These are phyloP conservation scores for Sminthurinus signatus DNA, from an alignment of 1,140 invertebrate genomes.

Conservation along the genomic window DNA sequence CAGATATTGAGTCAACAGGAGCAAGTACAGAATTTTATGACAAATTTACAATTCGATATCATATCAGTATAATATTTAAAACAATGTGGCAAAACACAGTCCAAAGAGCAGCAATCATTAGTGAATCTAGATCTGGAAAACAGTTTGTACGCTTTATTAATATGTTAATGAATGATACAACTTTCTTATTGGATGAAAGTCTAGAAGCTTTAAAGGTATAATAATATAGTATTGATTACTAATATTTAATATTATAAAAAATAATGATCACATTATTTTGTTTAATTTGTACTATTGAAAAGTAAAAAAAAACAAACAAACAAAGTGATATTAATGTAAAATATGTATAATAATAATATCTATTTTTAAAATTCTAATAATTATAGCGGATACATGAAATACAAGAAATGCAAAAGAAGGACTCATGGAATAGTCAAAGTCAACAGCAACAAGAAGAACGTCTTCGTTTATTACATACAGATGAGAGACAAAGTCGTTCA, in stretches of 20 bases:
- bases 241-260: no score
- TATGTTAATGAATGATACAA: constrained; percentile 99
- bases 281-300: no score
- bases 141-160: constrained; percentile 98
- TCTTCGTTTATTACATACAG: constrained; percentile 71
- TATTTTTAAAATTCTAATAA: neutral
- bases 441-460: constrained; percentile 69
- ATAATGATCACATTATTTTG: no score
- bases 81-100: constrained; percentile 69
- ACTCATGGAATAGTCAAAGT: constrained; percentile 58
- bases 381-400: constrained; percentile 78
- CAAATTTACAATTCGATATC: constrained; percentile 96
- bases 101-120: constrained; percentile 46
- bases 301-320: no score
- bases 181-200: constrained; percentile 93
- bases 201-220: constrained; percentile 76
- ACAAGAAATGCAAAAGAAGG: constrained; percentile 76
- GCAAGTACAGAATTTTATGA: constrained; percentile 97
- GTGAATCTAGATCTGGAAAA: constrained; percentile 59
- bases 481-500: constrained; percentile 87
- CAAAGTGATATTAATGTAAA: neutral
- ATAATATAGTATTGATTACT: no score
- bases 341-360: neutral
- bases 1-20: constrained; percentile 88
- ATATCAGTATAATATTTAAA: constrained; percentile 94